Evolutionary conservation across 2,888 invertebrate genomes (phyloP).

Genomic region (Gastracanthus pulcherrimus): DNA sequence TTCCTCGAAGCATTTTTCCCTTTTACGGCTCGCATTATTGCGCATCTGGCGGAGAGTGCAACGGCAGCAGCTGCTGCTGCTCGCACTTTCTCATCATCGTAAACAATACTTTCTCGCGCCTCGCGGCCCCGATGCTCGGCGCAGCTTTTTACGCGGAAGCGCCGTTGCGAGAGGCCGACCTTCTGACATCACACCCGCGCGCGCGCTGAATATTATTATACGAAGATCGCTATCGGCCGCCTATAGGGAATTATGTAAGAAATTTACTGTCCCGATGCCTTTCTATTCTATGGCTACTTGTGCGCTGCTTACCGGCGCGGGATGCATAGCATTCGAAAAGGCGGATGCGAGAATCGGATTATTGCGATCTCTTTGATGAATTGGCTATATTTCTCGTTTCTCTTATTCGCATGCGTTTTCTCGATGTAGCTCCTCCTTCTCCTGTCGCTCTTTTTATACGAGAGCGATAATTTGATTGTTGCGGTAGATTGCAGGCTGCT

Average conservation of each 20-base stretch:
- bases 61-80: neutral
- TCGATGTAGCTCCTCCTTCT: neutral
- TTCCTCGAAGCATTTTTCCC: neutral
- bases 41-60: neutral
- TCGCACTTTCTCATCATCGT: slow-evolving; percentile 35
- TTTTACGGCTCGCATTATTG: too few species aligned
- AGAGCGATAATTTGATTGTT: slow-evolving; percentile 22
- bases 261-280: neutral
- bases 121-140: slow-evolving; percentile 46
- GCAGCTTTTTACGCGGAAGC: slow-evolving; percentile 58
- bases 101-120: slow-evolving; percentile 62
- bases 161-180: slow-evolving; percentile 54
- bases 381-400: slow-evolving; percentile 19
- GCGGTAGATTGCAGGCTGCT: neutral
- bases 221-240: neutral
- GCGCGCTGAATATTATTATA: slow-evolving; percentile 52
- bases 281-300: too few species aligned
- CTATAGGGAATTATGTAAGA: neutral
- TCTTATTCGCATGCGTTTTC: neutral
- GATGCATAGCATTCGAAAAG: too few species aligned
- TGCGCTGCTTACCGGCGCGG: too few species aligned
- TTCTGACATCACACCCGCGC: slow-evolving; percentile 59
- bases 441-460: neutral
- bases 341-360: neutral
- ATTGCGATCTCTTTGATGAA: slow-evolving; percentile 17